Conservation (phyloP, 2,888 invertebrate genomes). For the Matsumyia berberina region DNA sequence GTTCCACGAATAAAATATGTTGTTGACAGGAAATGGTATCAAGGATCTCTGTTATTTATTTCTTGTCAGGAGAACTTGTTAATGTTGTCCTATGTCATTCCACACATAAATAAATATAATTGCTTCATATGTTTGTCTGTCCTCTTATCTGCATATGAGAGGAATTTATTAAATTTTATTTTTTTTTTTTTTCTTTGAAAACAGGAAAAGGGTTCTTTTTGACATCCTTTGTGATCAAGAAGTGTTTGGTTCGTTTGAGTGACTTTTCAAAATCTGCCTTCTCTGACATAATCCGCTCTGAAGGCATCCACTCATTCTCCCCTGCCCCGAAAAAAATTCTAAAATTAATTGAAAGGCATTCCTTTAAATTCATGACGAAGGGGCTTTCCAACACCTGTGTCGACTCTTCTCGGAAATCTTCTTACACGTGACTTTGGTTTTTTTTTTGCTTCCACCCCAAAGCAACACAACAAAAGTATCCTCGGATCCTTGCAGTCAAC, state of each 20-base stretch:
- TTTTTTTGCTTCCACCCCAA: neutral
- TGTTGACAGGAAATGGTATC: conserved; percentile 50
- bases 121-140: conserved; percentile 25
- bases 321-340: neutral
- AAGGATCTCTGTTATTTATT: conserved; percentile 23
- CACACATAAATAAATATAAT: neutral
- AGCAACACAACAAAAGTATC: neutral
- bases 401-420: neutral
- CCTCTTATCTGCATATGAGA: conserved; percentile 26
- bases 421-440: conserved; percentile 33
- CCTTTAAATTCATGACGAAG: conserved; percentile 16
- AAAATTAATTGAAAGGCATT: conserved; percentile 38
- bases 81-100: neutral
- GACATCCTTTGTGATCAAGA: neutral
- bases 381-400: conserved; percentile 28
- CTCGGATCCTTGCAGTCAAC: neutral
- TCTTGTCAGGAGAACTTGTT: neutral
- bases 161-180: neutral
- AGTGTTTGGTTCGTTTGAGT: neutral
- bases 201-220: neutral
- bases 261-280: neutral
- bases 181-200: neutral
- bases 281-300: neutral
- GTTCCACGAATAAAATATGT: conserved; percentile 27
- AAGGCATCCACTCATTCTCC: neutral